A percentile compares a stretch with the other conserved stretches of the same genome.
Evolutionary conservation across 2,888 invertebrate genomes (phyloP).

Genomic region (Lepidochrysops patricia): DNA sequence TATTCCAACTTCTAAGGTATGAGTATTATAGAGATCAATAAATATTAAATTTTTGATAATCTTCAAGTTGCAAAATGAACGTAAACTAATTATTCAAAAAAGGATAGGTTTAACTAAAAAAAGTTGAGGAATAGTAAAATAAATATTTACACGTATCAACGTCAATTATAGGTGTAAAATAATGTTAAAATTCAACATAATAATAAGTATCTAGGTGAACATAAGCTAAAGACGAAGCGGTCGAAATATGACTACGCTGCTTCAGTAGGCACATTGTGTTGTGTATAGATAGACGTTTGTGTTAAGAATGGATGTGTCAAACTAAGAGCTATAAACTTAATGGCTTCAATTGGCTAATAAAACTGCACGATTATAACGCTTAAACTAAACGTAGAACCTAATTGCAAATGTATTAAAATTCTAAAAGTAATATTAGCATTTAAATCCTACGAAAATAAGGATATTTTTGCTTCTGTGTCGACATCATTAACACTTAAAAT

Average conservation of each 20-base stretch:
- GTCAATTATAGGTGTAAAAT: neutral
- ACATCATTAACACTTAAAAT: neutral
- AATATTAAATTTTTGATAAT: neutral
- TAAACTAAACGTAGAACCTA: conserved; percentile 6
- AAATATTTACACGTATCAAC: too few relatives aligned
- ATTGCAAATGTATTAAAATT: neutral
- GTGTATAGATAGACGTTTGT: conserved; percentile 9
- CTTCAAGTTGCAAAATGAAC: neutral
- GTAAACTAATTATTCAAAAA: neutral
- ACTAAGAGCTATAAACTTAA: neutral
- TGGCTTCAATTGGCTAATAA: neutral
- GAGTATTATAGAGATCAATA: conserved; percentile 21
- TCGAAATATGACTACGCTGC: conserved; percentile 9
- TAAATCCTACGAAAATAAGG: neutral
- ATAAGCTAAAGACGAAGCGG: neutral
- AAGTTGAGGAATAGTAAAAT: neutral
- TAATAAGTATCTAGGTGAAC: neutral
- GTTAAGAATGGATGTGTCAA: conserved; percentile 6
- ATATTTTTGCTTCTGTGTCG: neutral
- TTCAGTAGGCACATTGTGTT: neutral
- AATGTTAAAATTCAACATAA: neutral
- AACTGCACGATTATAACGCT: conserved; percentile 10
- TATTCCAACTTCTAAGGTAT: conserved; percentile 66
- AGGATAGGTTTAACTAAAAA: neutral
- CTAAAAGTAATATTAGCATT: neutral